Base-by-base conservation (phyloP, 2,888 invertebrate genomes). In the Rosalia funebris region DNA sequence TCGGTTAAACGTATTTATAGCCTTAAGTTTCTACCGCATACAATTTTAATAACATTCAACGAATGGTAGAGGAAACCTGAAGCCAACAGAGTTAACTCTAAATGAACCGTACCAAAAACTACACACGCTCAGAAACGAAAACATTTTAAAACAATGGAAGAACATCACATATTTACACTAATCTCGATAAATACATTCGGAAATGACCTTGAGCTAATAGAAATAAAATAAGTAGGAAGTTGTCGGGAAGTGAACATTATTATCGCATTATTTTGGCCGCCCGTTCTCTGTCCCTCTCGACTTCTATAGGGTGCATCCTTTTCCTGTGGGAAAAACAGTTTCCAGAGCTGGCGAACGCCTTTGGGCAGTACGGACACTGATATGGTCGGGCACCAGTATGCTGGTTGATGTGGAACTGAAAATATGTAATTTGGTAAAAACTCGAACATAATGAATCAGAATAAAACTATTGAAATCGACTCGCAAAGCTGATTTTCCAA, bases 351-450 rank as follows among this genome's bases (percentile, higher is more conserved):
- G 90, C 88, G 76, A 90, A 89, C 54, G 87, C 83, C 79, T 89
- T 89, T 0, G 89, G 88, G 79, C 90, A 90, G 73, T 88, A 89
- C 20, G 89, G 89, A 77, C 90, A 90, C 79, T 89, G 86, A 78
- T 89, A 90, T 16, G 90, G 90, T 72, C 88, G 84, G 2, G 85
- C 89, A 44, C 90, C 90, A n/a, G 90, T 90, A 73, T 91, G 90
- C 73, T 89, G 89, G 77, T 90, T 90, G 73, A 89, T 87, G 75
- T 91, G 90, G 77, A 89, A 90, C 87, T 88, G 81, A 59, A 85
- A 84, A 55, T n/a, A n/a, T n/a, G n/a, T n/a, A n/a, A n/a, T n/a
- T n/a, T n/a, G n/a, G n/a, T n/a, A n/a, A n/a, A n/a, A n/a, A n/a
- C n/a, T n/a, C n/a, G n/a, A n/a, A n/a, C n/a, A n/a, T n/a, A n/a